phyloP scores from a whole-genome alignment of 1,140 invertebrate genomes.

The Gyrodactylus salaris region DNA sequence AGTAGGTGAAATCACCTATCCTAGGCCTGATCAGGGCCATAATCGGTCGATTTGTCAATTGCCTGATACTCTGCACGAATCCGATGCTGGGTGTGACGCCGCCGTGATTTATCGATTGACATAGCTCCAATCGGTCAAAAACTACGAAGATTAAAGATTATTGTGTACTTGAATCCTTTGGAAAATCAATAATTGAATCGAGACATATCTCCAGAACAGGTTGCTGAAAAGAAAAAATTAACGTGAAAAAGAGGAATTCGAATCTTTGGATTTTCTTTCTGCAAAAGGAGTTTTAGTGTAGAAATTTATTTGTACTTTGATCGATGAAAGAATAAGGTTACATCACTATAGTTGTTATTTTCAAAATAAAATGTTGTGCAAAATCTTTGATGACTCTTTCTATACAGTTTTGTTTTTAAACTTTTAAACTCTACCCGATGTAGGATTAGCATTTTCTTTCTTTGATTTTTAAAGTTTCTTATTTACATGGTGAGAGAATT shows the following conservation, averaged over 20 bases:
- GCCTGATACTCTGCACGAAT: neutral
- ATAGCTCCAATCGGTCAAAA: constrained; percentile 1
- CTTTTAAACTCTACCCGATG: too few species aligned
- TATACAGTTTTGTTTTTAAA: too few species aligned
- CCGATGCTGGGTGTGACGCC: neutral
- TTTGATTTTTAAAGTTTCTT: too few species aligned
- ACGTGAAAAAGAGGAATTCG: neutral
- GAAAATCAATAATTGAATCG: neutral
- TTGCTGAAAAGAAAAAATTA: neutral
- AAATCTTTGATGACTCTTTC: too few species aligned
- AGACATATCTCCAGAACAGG: neutral
- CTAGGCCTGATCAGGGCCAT: neutral
- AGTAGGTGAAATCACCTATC: neutral
- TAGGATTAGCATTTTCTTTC: too few species aligned
- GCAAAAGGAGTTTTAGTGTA: too few species aligned
- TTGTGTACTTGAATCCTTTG: neutral
- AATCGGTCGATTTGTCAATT: neutral
- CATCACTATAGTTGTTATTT: too few species aligned
- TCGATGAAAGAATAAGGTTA: too few species aligned
- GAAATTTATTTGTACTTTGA: too few species aligned
- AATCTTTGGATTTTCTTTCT: too few species aligned
- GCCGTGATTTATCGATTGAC: neutral
- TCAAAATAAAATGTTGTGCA: too few species aligned
- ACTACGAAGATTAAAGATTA: neutral
- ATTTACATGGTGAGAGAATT: too few species aligned